These are phyloP conservation scores for Probosciger aterrimus DNA, from an alignment of 2,113 vertebrate genomes.

Conservation along the genomic window DNA sequence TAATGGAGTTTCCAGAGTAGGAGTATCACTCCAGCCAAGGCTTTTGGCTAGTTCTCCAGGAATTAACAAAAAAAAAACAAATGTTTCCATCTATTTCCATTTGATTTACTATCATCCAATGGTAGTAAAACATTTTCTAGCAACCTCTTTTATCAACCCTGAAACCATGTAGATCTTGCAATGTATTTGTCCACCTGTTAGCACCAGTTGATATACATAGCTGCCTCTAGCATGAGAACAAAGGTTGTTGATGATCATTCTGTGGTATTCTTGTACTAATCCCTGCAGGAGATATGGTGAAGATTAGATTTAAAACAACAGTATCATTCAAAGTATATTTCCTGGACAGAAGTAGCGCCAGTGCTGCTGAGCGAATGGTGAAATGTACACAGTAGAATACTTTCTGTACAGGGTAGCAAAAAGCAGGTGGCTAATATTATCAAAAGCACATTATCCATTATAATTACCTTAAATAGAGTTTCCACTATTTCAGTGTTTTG, in stretches of 20 bases:
- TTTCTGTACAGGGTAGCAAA: background rate
- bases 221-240: background rate
- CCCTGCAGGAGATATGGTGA: background rate
- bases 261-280: background rate
- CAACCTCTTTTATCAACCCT: background rate
- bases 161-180: background rate
- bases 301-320: background rate
- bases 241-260: background rate
- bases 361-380: accelerated
- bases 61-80: background rate
- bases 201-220: background rate
- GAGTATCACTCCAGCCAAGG: background rate
- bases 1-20: accelerated
- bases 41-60: background rate
- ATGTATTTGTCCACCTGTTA: background rate
- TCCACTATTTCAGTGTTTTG: background rate
- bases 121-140: background rate
- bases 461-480: background rate
- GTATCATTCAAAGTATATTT: background rate
- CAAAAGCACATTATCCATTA: background rate
- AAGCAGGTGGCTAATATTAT: background rate
- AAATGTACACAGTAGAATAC: background rate
- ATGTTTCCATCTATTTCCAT: background rate
- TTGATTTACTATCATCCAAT: background rate
- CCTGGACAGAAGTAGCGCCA: background rate